Conservation (phyloP, 1,140 invertebrate genomes). For the Pseudomyrmex concolor region DNA sequence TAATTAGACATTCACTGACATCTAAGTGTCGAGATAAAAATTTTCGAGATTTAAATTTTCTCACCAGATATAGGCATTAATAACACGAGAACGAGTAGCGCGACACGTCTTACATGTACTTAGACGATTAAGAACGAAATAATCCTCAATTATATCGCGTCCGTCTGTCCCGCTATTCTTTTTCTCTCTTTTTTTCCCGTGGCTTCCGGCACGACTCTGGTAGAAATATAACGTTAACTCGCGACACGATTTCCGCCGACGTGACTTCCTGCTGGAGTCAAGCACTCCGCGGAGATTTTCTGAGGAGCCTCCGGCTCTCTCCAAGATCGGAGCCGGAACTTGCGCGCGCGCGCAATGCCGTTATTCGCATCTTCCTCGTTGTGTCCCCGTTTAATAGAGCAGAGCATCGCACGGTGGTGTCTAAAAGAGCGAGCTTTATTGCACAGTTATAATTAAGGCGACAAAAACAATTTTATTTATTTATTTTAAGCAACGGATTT, state of each 20-base stretch:
- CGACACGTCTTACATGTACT: conserved; percentile 14
- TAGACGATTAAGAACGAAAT: conserved; percentile 49
- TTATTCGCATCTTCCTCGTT: conserved; percentile 45
- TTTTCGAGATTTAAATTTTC: too few species aligned
- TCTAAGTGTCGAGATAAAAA: neutral
- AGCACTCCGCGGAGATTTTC: conserved; percentile 16
- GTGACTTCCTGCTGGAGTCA: conserved; percentile 77
- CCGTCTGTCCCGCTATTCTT: conserved; percentile 33
- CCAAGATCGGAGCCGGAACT: conserved; percentile 48
- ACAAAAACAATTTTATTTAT: conserved; percentile 30
- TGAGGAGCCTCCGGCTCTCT: conserved; percentile 29
- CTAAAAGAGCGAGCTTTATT: conserved; percentile 21
- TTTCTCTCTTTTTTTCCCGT: neutral
- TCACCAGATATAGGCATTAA: conserved; percentile 11
- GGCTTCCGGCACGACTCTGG: conserved; percentile 71
- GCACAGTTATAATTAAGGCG: conserved; percentile 10
- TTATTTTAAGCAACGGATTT: conserved; percentile 13
- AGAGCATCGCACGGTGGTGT: conserved; percentile 20
- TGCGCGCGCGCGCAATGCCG: conserved; percentile 40
- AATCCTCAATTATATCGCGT: conserved; percentile 38
- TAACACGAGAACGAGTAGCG: conserved; percentile 9
- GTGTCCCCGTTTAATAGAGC: conserved; percentile 39
- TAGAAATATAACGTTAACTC: conserved; percentile 69
- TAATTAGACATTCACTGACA: conserved; percentile 17
- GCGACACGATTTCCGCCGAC: conserved; percentile 74